Base-by-base conservation (phyloP, 2,113 vertebrate species). In the Podarcis cretensis region DNA sequence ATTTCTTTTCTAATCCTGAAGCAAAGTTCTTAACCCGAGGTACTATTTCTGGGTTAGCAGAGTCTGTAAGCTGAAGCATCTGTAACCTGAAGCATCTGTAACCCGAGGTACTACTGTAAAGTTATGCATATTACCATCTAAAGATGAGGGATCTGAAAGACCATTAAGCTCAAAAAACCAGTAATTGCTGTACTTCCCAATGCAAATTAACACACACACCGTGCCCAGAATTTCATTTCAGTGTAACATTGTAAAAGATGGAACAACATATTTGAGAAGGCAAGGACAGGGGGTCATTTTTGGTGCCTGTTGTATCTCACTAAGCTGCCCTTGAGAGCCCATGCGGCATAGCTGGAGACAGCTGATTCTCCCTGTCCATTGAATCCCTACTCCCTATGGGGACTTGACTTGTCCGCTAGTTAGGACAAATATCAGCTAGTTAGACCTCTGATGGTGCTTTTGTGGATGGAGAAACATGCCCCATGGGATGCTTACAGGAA, bases 361-460 rank as follows among this genome's bases (percentile, higher is more conserved):
- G 23, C 63, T 68, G 14, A 88, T 40, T 79, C 68, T 91, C 71
- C 59, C 68, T 73, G 91, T 84, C 25, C 75, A 74, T 32, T 87
- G 81, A 92, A 9, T 54, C 30, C 89, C 87, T 81, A 74, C 57
- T 21, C 43, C 88, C 85, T 82, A 63, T 1, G 84, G n/a, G 81
- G 80, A 71, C 83, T 89, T 88, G 32, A 57, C 16, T 27, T 37
- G 6, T 63, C n/a, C 12, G 12, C 20, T 63, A 30, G 20, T 75
- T 75, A 84, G 76, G 77, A 37, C 82, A 35, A 1, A 0, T 63
- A 30, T 86, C 78, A 84, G 43, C 75, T 74, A 71, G 76, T 35
- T 71, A 85, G 79, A 92, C 77, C 4, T 71, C 35, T 48, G 69
- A 40, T 1, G 21, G 25, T 86, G 66, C 40, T 37, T 89, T 75